Percentiles rank a stretch among this genome's conserved stretches.
phyloP scores from a whole-genome alignment of 2,113 vertebrate species.

The Pelusios castaneus region DNA sequence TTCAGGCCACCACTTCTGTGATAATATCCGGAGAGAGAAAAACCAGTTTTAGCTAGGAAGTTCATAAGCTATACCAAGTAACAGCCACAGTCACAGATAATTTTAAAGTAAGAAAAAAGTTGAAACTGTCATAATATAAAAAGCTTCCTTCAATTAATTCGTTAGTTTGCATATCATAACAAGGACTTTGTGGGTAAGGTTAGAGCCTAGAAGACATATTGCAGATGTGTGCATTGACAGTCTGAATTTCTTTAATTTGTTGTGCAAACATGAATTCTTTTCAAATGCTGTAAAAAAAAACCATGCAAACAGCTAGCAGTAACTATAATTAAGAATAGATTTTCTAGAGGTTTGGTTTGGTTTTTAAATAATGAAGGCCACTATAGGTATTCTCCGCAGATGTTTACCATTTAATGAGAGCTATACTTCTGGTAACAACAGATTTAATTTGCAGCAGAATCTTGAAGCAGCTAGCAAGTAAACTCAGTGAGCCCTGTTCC shows the following conservation, averaged over 20 bases:
- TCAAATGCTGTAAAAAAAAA: constrained; percentile 44
- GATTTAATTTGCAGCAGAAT: neutral
- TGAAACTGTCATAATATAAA: constrained; percentile 58
- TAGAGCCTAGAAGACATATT: constrained; percentile 34
- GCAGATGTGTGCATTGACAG: constrained; percentile 10
- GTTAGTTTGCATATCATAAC: constrained; percentile 27
- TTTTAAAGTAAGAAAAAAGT: constrained; percentile 28
- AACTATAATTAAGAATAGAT: constrained; percentile 8
- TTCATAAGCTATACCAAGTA: constrained; percentile 36
- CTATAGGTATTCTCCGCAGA: neutral
- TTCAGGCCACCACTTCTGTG: constrained; percentile 21
- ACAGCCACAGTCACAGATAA: neutral
- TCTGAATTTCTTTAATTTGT: constrained; percentile 51
- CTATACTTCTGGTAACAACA: constrained; percentile 8
- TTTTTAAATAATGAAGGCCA: constrained; percentile 7
- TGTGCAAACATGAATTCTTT: constrained; percentile 56
- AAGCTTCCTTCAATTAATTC: constrained; percentile 39
- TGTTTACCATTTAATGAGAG: neutral
- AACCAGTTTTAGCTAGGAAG: constrained; percentile 54
- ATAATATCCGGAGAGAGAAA: constrained; percentile 29
- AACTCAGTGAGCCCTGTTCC: neutral
- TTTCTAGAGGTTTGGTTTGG: neutral
- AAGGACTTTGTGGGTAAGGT: constrained; percentile 41
- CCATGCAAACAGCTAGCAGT: constrained; percentile 13
- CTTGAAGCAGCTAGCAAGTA: neutral